Conservation (phyloP, 2,888 invertebrate genomes). For the Cosmia pyralina region DNA sequence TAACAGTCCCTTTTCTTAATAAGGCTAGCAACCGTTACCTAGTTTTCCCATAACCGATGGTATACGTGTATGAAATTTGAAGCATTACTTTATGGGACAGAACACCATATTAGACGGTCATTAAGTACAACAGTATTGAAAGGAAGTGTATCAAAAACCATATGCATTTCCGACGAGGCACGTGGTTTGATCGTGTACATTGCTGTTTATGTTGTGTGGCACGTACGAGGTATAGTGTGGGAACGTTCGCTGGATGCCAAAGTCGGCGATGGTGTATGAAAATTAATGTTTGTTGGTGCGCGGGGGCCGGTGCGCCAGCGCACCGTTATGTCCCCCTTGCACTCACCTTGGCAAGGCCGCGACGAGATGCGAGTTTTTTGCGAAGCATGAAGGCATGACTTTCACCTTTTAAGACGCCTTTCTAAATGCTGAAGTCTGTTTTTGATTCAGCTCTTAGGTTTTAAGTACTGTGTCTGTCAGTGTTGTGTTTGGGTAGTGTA, state of each 20-base stretch:
- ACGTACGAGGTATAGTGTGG: constrained; percentile 57
- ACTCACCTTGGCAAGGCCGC: constrained; percentile 90
- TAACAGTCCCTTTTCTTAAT: constrained; percentile 64
- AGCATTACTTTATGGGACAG: constrained; percentile 68
- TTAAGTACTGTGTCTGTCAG: constrained; percentile 32
- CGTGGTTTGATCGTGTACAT: constrained; percentile 59
- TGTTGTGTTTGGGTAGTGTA: constrained; percentile 27
- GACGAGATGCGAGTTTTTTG: constrained; percentile 87
- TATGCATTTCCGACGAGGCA: constrained; percentile 74
- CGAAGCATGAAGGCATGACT: constrained; percentile 88
- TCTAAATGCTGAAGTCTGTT: constrained; percentile 84
- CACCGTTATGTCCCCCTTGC: constrained; percentile 89
- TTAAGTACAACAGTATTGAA: constrained; percentile 77
- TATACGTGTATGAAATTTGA: constrained; percentile 83
- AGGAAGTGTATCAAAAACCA: constrained; percentile 85
- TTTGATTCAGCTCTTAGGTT: constrained; percentile 67
- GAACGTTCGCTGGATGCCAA: constrained; percentile 72
- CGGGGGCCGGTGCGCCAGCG: constrained; percentile 73
- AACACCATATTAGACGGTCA: constrained; percentile 79
- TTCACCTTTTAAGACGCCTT: constrained; percentile 88
- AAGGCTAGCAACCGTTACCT: constrained; percentile 80
- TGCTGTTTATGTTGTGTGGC: constrained; percentile 57
- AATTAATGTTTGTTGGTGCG: constrained; percentile 69
- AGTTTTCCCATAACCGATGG: constrained; percentile 74
- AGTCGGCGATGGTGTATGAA: constrained; percentile 70